Conservation (phyloP, 2,888 invertebrate species). For the Cotesia congregata region DNA sequence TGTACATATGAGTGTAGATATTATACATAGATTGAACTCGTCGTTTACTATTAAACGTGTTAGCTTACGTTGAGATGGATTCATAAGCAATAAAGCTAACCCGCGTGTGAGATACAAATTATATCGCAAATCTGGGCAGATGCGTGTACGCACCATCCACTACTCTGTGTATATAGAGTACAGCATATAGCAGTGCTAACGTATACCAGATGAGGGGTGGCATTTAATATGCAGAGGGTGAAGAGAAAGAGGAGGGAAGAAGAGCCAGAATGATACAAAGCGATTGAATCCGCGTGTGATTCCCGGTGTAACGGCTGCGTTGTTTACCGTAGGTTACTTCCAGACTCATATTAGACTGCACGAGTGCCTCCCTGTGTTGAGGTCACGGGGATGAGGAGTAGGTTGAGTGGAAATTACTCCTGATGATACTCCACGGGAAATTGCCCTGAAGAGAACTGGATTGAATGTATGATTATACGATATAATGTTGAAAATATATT, state of each 20-base stretch:
- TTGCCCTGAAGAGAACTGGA: background rate
- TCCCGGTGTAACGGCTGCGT: conserved; percentile 31
- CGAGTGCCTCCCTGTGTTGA: background rate
- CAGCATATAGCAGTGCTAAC: background rate
- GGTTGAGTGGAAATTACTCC: conserved; percentile 1
- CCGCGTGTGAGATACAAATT: conserved; percentile 43
- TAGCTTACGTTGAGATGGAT: conserved; percentile 50
- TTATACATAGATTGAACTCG: background rate
- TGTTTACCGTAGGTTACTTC: conserved; percentile 17
- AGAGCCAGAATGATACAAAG: background rate
- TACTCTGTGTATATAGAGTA: background rate
- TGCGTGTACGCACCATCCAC: conserved; percentile 26
- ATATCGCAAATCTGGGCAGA: conserved; percentile 41
- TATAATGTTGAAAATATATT: background rate
- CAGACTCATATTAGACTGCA: background rate
- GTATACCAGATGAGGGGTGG: background rate
- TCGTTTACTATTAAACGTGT: conserved; percentile 33
- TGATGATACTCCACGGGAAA: background rate
- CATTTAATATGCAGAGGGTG: conserved; percentile 19
- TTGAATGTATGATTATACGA: background rate
- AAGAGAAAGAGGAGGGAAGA: background rate
- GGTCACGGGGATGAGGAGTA: background rate
- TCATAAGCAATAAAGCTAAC: conserved; percentile 57
- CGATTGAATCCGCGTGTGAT: conserved; percentile 25
- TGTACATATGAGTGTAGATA: conserved; percentile 12